Percentiles rank a stretch among this genome's conserved stretches.
phyloP scores from a whole-genome alignment of 2,888 invertebrate genomes.

The Baccha elongata region DNA sequence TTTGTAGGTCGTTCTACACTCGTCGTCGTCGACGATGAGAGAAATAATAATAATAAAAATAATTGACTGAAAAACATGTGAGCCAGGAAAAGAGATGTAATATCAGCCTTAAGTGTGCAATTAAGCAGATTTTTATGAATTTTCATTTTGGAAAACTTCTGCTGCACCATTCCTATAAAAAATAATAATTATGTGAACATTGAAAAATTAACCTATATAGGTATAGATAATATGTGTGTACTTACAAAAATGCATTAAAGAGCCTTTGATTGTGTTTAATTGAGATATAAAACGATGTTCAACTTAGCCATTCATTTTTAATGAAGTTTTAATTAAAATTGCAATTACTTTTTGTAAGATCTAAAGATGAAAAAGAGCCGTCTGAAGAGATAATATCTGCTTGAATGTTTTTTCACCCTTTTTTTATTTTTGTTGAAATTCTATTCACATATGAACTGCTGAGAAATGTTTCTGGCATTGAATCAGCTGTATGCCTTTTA shows the following conservation, averaged over 20 bases:
- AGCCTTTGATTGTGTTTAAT: neutral
- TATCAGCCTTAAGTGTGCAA: constrained; percentile 41
- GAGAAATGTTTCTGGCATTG: neutral
- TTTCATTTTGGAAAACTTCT: neutral
- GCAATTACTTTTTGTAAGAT: neutral
- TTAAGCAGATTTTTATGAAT: constrained; percentile 30
- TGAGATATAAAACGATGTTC: neutral
- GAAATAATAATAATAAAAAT: constrained; percentile 40
- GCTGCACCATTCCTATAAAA: too few species aligned
- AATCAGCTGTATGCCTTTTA: neutral
- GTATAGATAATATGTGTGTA: too few species aligned
- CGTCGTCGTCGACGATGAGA: neutral
- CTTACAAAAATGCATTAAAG: neutral
- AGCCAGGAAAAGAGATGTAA: constrained; percentile 26
- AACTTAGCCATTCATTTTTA: neutral
- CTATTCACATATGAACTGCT: too few species aligned
- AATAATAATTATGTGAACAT: neutral
- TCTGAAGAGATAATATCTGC: too few species aligned
- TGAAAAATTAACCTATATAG: neutral
- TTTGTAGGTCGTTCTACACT: constrained; percentile 43
- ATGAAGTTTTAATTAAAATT: neutral
- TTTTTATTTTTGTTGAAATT: neutral
- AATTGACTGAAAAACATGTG: constrained; percentile 33
- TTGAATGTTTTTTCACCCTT: too few species aligned
- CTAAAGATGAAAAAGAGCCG: too few species aligned